A percentile compares a stretch with the other conserved stretches of the same genome.
phyloP scores from a whole-genome alignment of 2,888 invertebrate genomes.

The Aricia artaxerxes region DNA sequence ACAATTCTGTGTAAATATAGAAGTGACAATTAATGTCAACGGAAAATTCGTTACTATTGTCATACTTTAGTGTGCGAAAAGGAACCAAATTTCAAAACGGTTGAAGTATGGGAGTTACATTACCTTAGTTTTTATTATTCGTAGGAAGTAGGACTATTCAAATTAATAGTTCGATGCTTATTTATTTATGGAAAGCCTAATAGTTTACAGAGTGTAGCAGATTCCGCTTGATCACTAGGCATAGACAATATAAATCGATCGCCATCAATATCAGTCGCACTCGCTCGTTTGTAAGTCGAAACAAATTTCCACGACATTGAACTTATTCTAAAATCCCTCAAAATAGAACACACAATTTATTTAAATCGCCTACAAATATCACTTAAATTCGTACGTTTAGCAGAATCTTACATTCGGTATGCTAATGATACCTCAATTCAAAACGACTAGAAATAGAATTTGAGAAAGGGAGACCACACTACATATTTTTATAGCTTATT shows the following conservation, averaged over 20 bases:
- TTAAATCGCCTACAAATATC: neutral
- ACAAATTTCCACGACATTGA: constrained; percentile 56
- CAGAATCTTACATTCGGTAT: neutral
- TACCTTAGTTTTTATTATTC: too few species aligned
- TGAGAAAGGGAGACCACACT: neutral
- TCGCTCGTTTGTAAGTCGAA: constrained; percentile 52
- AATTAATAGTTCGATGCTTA: neutral
- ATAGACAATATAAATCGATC: constrained; percentile 31
- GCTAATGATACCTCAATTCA: neutral
- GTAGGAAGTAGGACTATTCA: neutral
- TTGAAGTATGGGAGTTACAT: too few species aligned
- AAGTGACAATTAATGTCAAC: too few species aligned
- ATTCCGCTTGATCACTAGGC: neutral
- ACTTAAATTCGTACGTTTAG: neutral
- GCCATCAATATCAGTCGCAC: constrained; percentile 46
- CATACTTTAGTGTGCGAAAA: too few species aligned
- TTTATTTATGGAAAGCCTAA: neutral
- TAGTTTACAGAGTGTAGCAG: neutral
- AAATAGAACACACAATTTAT: constrained; percentile 29
- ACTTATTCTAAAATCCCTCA: constrained; percentile 36
- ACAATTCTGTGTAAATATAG: too few species aligned
- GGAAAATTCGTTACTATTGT: too few species aligned
- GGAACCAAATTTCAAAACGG: too few species aligned
- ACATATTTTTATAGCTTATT: neutral
- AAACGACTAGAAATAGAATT: neutral